Evolutionary conservation across 1,140 invertebrate species (phyloP).

Genomic region (Hypsibius dujardini): DNA sequence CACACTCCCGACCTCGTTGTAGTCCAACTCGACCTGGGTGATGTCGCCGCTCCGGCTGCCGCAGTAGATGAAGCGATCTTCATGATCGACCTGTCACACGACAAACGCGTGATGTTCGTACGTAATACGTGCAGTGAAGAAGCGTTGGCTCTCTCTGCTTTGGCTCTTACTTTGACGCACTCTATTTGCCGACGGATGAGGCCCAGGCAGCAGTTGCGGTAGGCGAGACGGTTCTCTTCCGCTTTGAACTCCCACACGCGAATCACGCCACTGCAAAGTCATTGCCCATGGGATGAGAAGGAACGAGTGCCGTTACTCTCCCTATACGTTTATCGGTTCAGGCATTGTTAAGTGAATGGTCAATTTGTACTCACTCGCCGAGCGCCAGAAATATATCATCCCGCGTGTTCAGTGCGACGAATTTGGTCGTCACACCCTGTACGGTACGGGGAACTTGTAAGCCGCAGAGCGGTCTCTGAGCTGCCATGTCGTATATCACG

Average conservation of each 20-base stretch:
- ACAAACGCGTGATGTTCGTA: constrained; percentile 17
- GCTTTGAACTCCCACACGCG: constrained; percentile 57
- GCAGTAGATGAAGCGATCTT: constrained; percentile 55
- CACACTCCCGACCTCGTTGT: not conserved
- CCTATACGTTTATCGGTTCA: no score
- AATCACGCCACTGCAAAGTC: constrained; percentile 50
- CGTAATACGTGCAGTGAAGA: not conserved
- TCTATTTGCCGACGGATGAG: constrained; percentile 33
- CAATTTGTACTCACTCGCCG: constrained; percentile 33
- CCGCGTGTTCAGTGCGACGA: constrained; percentile 29
- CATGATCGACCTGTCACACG: constrained; percentile 34
- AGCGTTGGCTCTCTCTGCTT: constrained; percentile 18
- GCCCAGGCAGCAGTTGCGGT: constrained; percentile 45
- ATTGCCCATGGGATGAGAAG: no score
- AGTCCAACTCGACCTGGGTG: constrained; percentile 25
- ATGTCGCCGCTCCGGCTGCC: constrained; percentile 62
- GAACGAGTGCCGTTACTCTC: no score
- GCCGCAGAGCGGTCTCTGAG: constrained; percentile 34
- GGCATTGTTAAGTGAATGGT: no score
- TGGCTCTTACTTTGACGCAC: constrained; percentile 39
- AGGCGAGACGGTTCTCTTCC: constrained; percentile 46
- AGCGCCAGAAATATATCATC: constrained; percentile 34
- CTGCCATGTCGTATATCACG: constrained; percentile 33
- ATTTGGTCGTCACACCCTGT: constrained; percentile 32
- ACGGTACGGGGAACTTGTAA: constrained; percentile 33